Base-by-base conservation (phyloP, 2,888 invertebrate species). In the Scelioninae gen. 1 region DNA sequence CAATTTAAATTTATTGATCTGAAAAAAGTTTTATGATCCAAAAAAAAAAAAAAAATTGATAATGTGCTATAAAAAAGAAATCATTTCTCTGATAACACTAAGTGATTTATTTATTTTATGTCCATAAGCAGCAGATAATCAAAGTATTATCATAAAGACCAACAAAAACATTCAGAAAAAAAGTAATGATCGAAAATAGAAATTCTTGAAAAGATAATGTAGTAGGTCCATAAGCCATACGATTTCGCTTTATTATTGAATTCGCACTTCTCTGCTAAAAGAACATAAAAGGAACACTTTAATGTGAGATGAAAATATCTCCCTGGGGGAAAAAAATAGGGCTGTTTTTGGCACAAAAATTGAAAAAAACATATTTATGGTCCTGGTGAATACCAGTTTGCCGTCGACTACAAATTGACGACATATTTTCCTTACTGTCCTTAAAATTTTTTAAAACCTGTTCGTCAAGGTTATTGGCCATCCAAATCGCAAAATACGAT, bases 361-460 rank as follows among this genome's bases (percentile, higher is more conserved):
- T 60, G 29, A 31, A 60, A 60, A 29, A n/a, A n/a, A 5, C 9
- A 15, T 47, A 34, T 58, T 71, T 68, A 56, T 47, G 40, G 40
- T 31, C 49, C 3, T 7, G 9, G 38, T 32, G n/a, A 45, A 63
- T 55, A 43, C 43, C 32, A 16, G 65, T 43, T 62, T 38, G 62
- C 34, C 55, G 31, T 53, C 13, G 62, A 53, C 45, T 74, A 72
- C 62, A 49, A 72, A 63, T 53, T 32, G 53, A 11, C 5, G n/a
- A 40, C 15, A 51, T 60, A 32, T 58, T 56, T 69, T 47, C 31
- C 38, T 69, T 9, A 51, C 40, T 43, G 72, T 58, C 32, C 62
- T 72, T 66, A 79, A 56, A 71, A 58, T 65, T 79, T 47, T 53
- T 72, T 58, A 34, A 79, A 79, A 79, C 79, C 79, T 66, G 79